These are phyloP conservation scores for Kuschelorhynchus macadamiae DNA, from an alignment of 2,888 invertebrate genomes.

Conservation along the genomic window DNA sequence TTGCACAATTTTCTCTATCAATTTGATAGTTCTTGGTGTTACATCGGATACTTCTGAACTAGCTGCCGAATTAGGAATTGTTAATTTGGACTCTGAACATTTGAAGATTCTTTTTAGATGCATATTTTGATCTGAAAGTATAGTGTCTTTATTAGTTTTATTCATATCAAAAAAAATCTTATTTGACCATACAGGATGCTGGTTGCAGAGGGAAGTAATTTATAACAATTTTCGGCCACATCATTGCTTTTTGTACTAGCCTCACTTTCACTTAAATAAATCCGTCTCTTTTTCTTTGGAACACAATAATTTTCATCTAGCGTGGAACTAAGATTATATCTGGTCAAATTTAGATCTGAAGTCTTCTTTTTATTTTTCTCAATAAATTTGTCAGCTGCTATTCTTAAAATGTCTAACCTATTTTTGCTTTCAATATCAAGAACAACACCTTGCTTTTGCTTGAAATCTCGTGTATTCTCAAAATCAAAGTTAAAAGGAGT, in stretches of 20 bases:
- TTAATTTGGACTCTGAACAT: too few relatives aligned
- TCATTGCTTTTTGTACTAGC: not conserved
- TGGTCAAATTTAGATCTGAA: not conserved
- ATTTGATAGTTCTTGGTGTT: slow-evolving; percentile 43
- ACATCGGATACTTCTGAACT: slow-evolving; percentile 27
- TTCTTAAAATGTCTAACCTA: slow-evolving; percentile 52
- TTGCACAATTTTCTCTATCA: slow-evolving; percentile 46
- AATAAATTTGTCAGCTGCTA: slow-evolving; percentile 56
- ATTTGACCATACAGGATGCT: too few relatives aligned
- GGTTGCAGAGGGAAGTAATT: too few relatives aligned
- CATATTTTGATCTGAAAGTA: too few relatives aligned
- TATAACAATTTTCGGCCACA: too few relatives aligned
- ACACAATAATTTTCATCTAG: slow-evolving; percentile 54
- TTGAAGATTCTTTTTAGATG: too few relatives aligned
- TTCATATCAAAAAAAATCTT: too few relatives aligned
- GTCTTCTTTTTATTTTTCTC: slow-evolving; percentile 31
- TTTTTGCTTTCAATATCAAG: slow-evolving; percentile 37
- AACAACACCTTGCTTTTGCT: slow-evolving; percentile 11
- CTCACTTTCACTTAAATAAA: slow-evolving; percentile 38
- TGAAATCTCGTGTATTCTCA: not conserved
- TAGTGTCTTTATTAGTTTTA: too few relatives aligned
- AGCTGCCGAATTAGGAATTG: slow-evolving; percentile 16
- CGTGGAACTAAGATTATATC: too few relatives aligned
- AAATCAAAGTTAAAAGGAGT: not conserved
- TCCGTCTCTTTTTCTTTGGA: slow-evolving; percentile 57